These are phyloP conservation scores for Nymphalis polychloros DNA, from an alignment of 2,888 invertebrate species.

Conservation along the genomic window DNA sequence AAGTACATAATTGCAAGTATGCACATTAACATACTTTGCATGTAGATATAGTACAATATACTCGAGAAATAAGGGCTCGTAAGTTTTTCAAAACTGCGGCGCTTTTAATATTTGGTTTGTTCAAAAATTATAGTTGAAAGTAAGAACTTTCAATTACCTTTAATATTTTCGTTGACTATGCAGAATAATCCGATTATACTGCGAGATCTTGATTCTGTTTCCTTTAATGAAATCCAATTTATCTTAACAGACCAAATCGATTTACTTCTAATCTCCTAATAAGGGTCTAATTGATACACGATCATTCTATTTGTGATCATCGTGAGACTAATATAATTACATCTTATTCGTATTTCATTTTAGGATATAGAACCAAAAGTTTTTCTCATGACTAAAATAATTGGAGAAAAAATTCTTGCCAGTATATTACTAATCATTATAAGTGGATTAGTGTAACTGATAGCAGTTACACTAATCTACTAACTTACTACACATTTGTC, in stretches of 20 bases:
- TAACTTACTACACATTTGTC: too few species aligned
- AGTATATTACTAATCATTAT: not conserved
- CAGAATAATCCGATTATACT: not conserved
- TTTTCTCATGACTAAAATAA: not conserved
- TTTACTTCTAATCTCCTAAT: conserved; percentile 34
- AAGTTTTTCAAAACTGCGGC: too few species aligned
- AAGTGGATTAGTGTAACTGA: not conserved
- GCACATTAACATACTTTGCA: too few species aligned
- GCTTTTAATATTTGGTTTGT: too few species aligned
- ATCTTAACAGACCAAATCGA: conserved; percentile 27
- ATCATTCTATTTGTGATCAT: conserved; percentile 31
- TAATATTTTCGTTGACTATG: too few species aligned
- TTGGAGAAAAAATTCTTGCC: too few species aligned
- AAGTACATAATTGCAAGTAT: too few species aligned
- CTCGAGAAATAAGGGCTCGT: too few species aligned
- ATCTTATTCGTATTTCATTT: conserved; percentile 10
- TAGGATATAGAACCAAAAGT: not conserved
- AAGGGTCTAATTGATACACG: conserved; percentile 37
- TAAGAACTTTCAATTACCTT: too few species aligned
- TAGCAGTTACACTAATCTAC: too few species aligned
- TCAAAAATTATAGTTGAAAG: not conserved
- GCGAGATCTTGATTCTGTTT: not conserved
- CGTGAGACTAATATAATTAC: conserved; percentile 24
- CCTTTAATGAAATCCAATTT: conserved; percentile 26
- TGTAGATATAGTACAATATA: too few species aligned